Conservation (phyloP, 2,888 invertebrate genomes). For the Drosophila suboccidentalis region DNA sequence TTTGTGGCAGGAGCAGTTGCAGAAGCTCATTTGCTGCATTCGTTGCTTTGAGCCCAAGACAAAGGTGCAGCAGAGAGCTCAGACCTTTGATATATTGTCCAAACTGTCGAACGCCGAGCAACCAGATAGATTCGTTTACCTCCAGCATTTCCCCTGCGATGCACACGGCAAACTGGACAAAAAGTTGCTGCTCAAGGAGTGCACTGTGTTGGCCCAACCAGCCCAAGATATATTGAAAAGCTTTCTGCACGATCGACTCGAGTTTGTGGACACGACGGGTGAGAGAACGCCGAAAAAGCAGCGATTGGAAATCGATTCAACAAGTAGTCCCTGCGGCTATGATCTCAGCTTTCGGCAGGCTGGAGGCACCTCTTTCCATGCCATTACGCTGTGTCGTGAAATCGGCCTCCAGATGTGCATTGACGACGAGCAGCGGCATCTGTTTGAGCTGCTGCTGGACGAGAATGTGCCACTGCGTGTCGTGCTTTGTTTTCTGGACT, state of each 20-base stretch:
- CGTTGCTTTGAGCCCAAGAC: constrained; percentile 49
- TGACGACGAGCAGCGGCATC: constrained; percentile 64
- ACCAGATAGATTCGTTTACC: constrained; percentile 89
- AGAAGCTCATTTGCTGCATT: constrained; percentile 70
- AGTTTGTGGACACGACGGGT: constrained; percentile 38
- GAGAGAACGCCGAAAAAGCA: constrained; percentile 31
- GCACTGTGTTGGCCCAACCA: constrained; percentile 55
- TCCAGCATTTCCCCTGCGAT: constrained; percentile 88
- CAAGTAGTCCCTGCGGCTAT: constrained; percentile 15
- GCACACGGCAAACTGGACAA: constrained; percentile 89
- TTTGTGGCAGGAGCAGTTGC: constrained; percentile 59
- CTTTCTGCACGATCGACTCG: constrained; percentile 85
- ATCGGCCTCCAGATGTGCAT: constrained; percentile 69
- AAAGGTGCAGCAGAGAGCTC: constrained; percentile 59
- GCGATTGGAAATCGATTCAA: constrained; percentile 27
- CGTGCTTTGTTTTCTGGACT: constrained; percentile 62
- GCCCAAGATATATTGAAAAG: constrained; percentile 86
- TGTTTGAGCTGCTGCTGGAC: constrained; percentile 76
- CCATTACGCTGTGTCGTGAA: constrained; percentile 77
- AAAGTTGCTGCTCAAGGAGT: constrained; percentile 54
- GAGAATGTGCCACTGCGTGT: constrained; percentile 57
- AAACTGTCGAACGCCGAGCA: constrained; percentile 85
- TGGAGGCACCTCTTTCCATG: constrained; percentile 83
- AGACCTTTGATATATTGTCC: constrained; percentile 64
- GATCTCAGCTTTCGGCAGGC: constrained; percentile 68